Evolutionary conservation across 2,113 vertebrate species (phyloP).

Genomic region (Heterochromis multidens): DNA sequence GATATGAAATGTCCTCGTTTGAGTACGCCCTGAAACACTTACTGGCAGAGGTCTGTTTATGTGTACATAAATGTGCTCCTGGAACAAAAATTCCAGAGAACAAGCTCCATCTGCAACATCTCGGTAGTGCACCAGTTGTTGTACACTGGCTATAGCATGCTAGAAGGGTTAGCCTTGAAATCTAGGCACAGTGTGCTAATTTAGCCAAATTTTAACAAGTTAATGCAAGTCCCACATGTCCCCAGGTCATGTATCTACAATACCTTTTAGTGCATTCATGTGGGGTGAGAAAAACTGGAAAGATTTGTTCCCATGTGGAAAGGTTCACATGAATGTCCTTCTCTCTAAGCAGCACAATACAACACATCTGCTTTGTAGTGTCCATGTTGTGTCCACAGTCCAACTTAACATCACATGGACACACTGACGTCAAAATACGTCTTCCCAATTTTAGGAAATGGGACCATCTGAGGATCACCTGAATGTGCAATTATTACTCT

Average conservation of each 20-base stretch:
- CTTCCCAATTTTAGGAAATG: background rate
- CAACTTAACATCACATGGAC: background rate
- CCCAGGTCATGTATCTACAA: background rate
- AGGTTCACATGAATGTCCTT: background rate
- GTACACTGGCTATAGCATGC: background rate
- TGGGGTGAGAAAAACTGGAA: background rate
- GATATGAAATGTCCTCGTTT: background rate
- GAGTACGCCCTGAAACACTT: background rate
- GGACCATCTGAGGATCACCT: no score
- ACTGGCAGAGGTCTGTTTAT: background rate
- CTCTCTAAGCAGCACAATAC: background rate
- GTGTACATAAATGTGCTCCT: background rate
- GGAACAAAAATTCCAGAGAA: background rate
- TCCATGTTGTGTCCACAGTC: background rate
- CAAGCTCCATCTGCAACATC: background rate
- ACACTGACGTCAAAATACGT: background rate
- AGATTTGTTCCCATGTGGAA: background rate
- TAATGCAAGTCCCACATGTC: background rate
- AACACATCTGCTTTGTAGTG: background rate
- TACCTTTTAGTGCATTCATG: background rate
- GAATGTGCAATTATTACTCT: no score
- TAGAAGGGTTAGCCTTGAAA: background rate
- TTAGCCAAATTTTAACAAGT: background rate
- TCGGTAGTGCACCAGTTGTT: background rate
- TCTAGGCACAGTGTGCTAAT: background rate